phyloP scores from a whole-genome alignment of 2,888 invertebrate species.

The Suillia variegata region DNA sequence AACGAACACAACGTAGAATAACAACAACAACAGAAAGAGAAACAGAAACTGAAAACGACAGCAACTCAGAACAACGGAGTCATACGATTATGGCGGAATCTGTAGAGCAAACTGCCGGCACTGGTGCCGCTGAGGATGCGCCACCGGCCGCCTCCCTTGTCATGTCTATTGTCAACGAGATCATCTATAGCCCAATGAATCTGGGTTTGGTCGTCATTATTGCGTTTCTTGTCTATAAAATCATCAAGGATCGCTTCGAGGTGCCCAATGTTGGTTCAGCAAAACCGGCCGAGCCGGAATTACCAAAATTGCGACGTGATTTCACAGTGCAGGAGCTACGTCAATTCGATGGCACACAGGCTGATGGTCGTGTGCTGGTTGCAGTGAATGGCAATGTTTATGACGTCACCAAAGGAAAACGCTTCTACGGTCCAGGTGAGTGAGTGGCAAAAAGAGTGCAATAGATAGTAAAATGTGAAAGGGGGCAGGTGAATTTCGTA shows the following conservation, averaged over 20 bases:
- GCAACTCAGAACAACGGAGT: no score
- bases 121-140: no score
- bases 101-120: neutral
- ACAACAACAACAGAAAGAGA: no score
- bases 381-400: slow-evolving; percentile 95
- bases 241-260: slow-evolving; percentile 66
- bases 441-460: neutral
- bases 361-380: slow-evolving; percentile 86
- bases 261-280: slow-evolving; percentile 53
- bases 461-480: no score
- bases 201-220: slow-evolving; percentile 72
- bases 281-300: slow-evolving; percentile 63
- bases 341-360: slow-evolving; percentile 83
- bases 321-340: slow-evolving; percentile 87
- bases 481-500: no score
- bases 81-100: neutral
- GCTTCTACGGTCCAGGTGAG: slow-evolving; percentile 93
- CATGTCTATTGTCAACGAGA: slow-evolving; percentile 60
- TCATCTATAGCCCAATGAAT: slow-evolving; percentile 75
- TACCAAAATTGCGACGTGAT: slow-evolving; percentile 86
- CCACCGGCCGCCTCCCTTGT: neutral
- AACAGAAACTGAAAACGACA: no score
- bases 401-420: slow-evolving; percentile 88
- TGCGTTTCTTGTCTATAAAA: slow-evolving; percentile 75
- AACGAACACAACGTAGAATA: no score